Base-by-base conservation (phyloP, 2,113 vertebrate genomes). In the Oceanites oceanicus region DNA sequence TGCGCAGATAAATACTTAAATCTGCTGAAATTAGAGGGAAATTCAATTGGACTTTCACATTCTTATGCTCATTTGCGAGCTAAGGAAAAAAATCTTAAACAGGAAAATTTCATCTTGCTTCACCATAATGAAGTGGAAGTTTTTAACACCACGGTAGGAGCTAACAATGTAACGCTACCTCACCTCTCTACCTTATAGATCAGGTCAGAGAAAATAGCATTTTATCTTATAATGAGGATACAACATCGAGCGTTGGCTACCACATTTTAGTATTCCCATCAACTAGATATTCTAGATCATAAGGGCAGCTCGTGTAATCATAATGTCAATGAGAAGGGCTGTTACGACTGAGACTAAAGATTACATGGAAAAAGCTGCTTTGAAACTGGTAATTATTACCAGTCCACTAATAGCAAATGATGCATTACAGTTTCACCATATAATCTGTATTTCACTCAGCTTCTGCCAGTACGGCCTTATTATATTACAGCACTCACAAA, bases 311-410 rank as follows among this genome's bases (percentile, higher is more conserved):
- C 89, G 50, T 97, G 94, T 98, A 98, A 98, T 98, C 98, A 98
- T 97, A 97, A 98, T 98, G 98, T 98, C 98, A 98, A 98, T 98
- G 98, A 98, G 98, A 98, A 97, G 98, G 98, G 98, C 97, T 98
- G 98, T 98, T 98, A 98, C 94, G n/a, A 97, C 97, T 96, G 97
- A 98, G 98, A 98, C 98, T 98, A 97, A 98, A 98, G 98, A 98
- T 98, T 98, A 98, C 97, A 97, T 72, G 95, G 97, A 97, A 98
- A 98, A 98, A 97, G 96, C 97, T 92, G 97, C 98, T 98, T 98
- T 98, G 98, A 98, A 98, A 98, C 98, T 98, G 98, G 98, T 98
- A 98, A 98, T 98, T 98, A 98, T 98, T 98, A 98, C 98, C 97
- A 98, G 98, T 97, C 98, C 98, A 98, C 98, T 98, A 98, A 98